Percentiles rank a stretch among this genome's conserved stretches.
These are phyloP conservation scores for Sciaenops ocellatus DNA, from an alignment of 2,797 vertebrate species.

Conservation along the genomic window DNA sequence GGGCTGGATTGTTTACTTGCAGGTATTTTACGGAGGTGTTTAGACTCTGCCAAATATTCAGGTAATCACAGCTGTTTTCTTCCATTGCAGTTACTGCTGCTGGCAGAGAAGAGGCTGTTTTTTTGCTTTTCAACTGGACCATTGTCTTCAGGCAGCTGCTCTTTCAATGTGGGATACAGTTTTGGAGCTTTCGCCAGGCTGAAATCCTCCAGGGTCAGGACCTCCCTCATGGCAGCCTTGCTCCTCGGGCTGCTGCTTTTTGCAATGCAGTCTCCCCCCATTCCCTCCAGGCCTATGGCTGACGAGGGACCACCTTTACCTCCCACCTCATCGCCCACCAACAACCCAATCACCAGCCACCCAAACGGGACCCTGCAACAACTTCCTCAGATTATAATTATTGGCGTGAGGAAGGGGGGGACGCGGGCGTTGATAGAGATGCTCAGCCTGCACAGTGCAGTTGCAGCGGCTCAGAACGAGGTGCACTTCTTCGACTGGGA, in stretches of 20 bases:
- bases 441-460: constrained; percentile 92
- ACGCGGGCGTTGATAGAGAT: constrained; percentile 96
- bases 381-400: constrained; percentile 94
- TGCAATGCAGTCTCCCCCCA: constrained; percentile 85
- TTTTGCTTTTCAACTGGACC: constrained; percentile 52
- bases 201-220: constrained; percentile 87
- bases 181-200: constrained; percentile 81
- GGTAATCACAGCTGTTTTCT: constrained; percentile 54
- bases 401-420: constrained; percentile 97
- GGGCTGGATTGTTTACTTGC: not conserved
- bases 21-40: constrained; percentile 16
- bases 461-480: constrained; percentile 93
- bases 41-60: constrained; percentile 12
- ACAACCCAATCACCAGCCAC: constrained; percentile 71
- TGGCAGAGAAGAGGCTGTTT: constrained; percentile 49
- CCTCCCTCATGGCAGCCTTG: constrained; percentile 91
- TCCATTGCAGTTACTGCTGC: constrained; percentile 50
- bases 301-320: constrained; percentile 49
- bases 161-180: constrained; percentile 81
- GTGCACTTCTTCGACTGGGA: constrained; percentile 99
- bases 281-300: constrained; percentile 84
- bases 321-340: constrained; percentile 60
- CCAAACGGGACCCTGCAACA: constrained; percentile 88
- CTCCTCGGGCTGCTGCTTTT: constrained; percentile 91
- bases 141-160: constrained; percentile 71